These are phyloP conservation scores for Porites lutea DNA, from an alignment of 64 coral and sea anemone species.

Conservation along the genomic window DNA sequence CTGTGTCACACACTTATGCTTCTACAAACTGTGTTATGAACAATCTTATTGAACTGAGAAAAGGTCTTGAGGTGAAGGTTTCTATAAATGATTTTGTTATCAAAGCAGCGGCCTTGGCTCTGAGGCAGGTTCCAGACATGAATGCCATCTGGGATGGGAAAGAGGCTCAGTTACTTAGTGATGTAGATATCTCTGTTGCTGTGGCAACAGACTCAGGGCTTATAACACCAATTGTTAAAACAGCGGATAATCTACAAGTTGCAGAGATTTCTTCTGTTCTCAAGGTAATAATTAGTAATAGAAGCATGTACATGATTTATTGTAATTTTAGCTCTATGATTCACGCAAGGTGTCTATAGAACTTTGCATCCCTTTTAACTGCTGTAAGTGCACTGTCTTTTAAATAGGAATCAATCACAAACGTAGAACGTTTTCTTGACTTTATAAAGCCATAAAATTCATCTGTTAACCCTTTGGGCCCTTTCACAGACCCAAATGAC, in stretches of 20 bases:
- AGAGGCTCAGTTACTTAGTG: slow-evolving; percentile 57
- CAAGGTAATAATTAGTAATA: slow-evolving; percentile 40
- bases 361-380: too few species aligned
- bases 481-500: too few species aligned
- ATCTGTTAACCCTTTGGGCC: too few species aligned
- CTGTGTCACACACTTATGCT: slow-evolving; percentile 89
- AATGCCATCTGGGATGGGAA: slow-evolving; percentile 82
- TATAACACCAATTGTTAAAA: slow-evolving; percentile 89
- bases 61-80: slow-evolving; percentile 64
- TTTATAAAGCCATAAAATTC: too few species aligned
- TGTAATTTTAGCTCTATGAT: too few species aligned
- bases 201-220: slow-evolving; percentile 84
- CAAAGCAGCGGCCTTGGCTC: slow-evolving; percentile 69
- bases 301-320: not conserved
- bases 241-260: slow-evolving; percentile 62
- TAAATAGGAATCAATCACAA: too few species aligned
- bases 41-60: slow-evolving; percentile 63
- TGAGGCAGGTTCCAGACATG: slow-evolving; percentile 77
- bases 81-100: slow-evolving; percentile 94
- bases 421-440: too few species aligned
- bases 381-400: too few species aligned
- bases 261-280: slow-evolving; percentile 81
- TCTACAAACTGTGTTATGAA: slow-evolving; percentile 81
- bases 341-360: too few species aligned
- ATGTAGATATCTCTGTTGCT: slow-evolving; percentile 87